Conservation (phyloP, 2,888 invertebrate genomes). For the Antitype chi region DNA sequence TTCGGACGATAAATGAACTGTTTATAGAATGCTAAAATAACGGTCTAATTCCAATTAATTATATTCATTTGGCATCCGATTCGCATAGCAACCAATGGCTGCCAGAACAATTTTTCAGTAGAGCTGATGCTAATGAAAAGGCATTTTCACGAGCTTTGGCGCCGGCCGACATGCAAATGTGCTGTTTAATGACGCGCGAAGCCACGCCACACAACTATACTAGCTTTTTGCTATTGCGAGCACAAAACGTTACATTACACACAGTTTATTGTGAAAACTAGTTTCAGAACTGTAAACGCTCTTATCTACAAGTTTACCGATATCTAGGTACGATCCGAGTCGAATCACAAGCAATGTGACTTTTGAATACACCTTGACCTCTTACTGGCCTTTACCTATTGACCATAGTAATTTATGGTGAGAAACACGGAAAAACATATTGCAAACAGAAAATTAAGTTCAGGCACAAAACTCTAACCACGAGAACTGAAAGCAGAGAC, state of each 20-base stretch:
- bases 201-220: slow-evolving; percentile 79
- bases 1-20: slow-evolving; percentile 24
- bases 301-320: slow-evolving; percentile 43
- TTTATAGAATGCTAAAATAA: slow-evolving; percentile 32
- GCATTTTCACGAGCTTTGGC: slow-evolving; percentile 90
- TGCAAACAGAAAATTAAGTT: slow-evolving; percentile 55
- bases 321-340: slow-evolving; percentile 41
- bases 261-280: slow-evolving; percentile 68
- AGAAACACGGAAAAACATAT: slow-evolving; percentile 56
- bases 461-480: slow-evolving; percentile 27
- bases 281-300: slow-evolving; percentile 50
- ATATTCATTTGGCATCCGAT: slow-evolving; percentile 64
- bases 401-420: slow-evolving; percentile 55
- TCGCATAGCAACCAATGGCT: slow-evolving; percentile 74
- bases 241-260: slow-evolving; percentile 70
- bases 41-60: slow-evolving; percentile 51
- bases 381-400: slow-evolving; percentile 38
- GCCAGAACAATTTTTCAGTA: slow-evolving; percentile 87
- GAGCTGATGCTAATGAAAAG: slow-evolving; percentile 89
- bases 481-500: slow-evolving; percentile 35
- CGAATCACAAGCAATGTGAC: slow-evolving; percentile 41
- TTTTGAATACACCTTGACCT: slow-evolving; percentile 52
- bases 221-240: slow-evolving; percentile 63
- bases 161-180: slow-evolving; percentile 88
- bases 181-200: slow-evolving; percentile 87